phyloP scores from a whole-genome alignment of 2,888 invertebrate species.

The Ochropleura leucogaster region DNA sequence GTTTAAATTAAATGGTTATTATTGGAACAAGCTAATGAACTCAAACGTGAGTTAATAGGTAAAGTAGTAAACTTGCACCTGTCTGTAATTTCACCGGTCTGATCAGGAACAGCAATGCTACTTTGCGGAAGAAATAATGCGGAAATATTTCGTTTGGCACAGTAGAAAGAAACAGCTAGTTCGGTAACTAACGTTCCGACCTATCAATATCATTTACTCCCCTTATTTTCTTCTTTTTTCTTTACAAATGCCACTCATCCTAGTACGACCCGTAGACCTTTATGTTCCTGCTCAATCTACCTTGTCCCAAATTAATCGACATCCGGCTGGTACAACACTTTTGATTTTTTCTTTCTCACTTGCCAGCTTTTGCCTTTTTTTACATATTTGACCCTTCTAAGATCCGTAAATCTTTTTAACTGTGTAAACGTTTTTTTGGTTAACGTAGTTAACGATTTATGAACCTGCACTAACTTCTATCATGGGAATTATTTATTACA shows the following conservation, averaged over 20 bases:
- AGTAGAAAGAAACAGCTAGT: background rate
- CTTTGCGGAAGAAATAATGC: slow-evolving; percentile 1
- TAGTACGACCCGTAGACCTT: background rate
- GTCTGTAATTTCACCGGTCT: slow-evolving; percentile 6
- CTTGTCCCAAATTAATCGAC: background rate
- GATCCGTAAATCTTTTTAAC: background rate
- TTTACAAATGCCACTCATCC: background rate
- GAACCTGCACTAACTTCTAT: background rate
- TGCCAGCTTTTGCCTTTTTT: background rate
- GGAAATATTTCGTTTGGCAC: background rate
- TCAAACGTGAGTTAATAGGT: background rate
- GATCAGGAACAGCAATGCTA: background rate
- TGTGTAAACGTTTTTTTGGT: background rate
- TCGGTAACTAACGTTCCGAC: background rate
- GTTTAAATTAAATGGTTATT: background rate
- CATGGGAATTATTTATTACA: background rate
- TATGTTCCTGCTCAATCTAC: background rate
- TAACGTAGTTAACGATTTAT: background rate
- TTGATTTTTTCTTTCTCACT: background rate
- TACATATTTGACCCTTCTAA: background rate
- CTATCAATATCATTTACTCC: background rate
- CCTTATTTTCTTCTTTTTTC: background rate
- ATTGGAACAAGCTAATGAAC: slow-evolving; percentile 3
- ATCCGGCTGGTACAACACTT: background rate
- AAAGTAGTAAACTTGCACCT: background rate